Evolutionary conservation across 2,113 vertebrate species (phyloP).

Genomic region (Ochotona princeps): DNA sequence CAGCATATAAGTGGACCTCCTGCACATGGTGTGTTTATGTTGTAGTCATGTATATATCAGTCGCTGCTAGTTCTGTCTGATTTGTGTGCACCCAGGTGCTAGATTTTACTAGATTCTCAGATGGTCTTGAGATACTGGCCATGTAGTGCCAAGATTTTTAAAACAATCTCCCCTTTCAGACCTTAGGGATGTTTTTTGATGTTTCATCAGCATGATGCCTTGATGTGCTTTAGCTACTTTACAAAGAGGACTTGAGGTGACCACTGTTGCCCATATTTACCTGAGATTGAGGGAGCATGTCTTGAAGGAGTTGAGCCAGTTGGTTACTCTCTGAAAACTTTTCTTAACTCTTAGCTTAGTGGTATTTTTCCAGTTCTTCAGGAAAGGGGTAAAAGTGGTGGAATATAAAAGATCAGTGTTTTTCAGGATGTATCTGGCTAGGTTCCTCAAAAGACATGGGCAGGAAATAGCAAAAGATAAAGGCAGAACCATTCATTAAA

Average conservation of each 20-base stretch:
- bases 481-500: background rate
- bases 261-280: background rate
- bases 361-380: background rate
- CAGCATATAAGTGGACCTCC: background rate
- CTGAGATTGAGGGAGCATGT: background rate
- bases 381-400: background rate
- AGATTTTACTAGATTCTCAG: background rate
- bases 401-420: background rate
- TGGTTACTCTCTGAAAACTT: background rate
- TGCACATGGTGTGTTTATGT: background rate
- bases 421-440: background rate
- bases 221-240: conserved; percentile 44
- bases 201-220: background rate
- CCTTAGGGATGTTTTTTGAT: background rate
- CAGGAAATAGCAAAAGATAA: background rate
- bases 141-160: background rate
- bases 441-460: background rate
- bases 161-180: background rate
- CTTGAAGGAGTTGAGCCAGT: background rate
- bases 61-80: background rate
- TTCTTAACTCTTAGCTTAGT: background rate
- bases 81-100: background rate
- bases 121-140: background rate
- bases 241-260: background rate
- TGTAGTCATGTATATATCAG: background rate